Base-by-base conservation (phyloP, 2,888 invertebrate genomes). In the Synanthedon vespiformis region DNA sequence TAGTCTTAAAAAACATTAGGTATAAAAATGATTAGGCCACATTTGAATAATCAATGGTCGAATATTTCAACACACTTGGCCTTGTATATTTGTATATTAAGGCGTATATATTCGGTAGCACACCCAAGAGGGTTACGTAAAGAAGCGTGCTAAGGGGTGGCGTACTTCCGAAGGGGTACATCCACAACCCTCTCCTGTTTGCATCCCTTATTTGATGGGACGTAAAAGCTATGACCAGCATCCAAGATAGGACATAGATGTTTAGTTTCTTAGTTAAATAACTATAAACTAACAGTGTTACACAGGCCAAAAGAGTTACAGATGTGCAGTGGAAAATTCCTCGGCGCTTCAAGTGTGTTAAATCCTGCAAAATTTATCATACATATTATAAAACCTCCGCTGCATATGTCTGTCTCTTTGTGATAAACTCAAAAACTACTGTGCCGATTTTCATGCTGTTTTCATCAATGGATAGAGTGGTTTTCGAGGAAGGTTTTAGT, bases 241-340 rank as follows among this genome's bases (percentile, higher is more conserved):
- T 86, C 53, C 70, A 80, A 0, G 70, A 63, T 0, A 77, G n/a
- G 0, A 73, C 52, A 40, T 70, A 79, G 6, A 78, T 52, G 48
- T 80, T 74, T 0, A 68, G 16, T 59, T 72, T 78, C 41, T 64
- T 77, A 12, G 57, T 55, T n/a, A 71, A 3, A 50, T 71, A 69
- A 50, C 81, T 74, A 48, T 75, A 80, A 0, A 60, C 0, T 0
- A 80, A 52, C 0, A 78, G 54, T 1, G 65, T 1, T 0, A 55
- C 16, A 0, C 76, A 68, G 0, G 79, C 1, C 0, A 72, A 18
- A 0, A 80, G 40, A 72, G 78, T 82, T 34, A 82, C 68, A 0
- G 81, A 70, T 0, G 83, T 77, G 55, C 82, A 81, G 51, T 86
- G 86, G 54, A 86, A 72, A 0, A 85, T 60, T 0, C 86, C 87